Base-by-base conservation (phyloP, 1,140 invertebrate genomes). In the Adelges cooleyi region DNA sequence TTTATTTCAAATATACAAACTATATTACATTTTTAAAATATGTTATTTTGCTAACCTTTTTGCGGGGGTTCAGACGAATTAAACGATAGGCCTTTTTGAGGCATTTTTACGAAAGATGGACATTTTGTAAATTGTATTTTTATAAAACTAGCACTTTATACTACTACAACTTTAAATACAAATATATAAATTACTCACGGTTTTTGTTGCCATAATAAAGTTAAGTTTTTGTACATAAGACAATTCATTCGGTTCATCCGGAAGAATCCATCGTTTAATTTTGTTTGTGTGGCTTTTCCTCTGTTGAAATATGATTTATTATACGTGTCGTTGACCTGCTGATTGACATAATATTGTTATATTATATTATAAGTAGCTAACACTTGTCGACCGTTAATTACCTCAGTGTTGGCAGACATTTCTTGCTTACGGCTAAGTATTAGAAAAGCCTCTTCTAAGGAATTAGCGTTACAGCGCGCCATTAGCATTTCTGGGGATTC, bases 371-470 rank as follows among this genome's bases (percentile, higher is more conserved):
- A 11, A 33, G 11, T 33, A 33, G 11, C 11, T 33, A 5, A 33
- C 11, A 33, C 5, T 33, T n/a, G n/a, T n/a, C n/a, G n/a, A n/a
- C 11, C 5, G 11, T 33, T 33, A 48, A n/a, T 10, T 6, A 62
- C 56, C 56, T 20, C 17, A 2, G 40, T 33, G 17, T 36, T 62
- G 11, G 56, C n/a, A 22, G 56, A 29, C 17, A 56, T 70, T 56
- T 70, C 67, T 67, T 72, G 71, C 56, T 69, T 70, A 38, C 67
- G 65, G 68, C 72, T 71, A 2, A 84, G 72, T 68, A 80, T 78
- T 8, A 84, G 74, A 70, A 84, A 84, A 2, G 82, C 80, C 68
- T 80, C 79, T 73, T 84, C 82, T n/a, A 84, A 70, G 36, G 75
- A 77, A 69, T 76, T 68, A 40, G 76, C 75, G 20, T 74, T 72